Percentiles rank a stretch among this genome's conserved stretches.
These are phyloP conservation scores for Pristionchus arcanus DNA, from an alignment of 2,888 invertebrate species.

Conservation along the genomic window DNA sequence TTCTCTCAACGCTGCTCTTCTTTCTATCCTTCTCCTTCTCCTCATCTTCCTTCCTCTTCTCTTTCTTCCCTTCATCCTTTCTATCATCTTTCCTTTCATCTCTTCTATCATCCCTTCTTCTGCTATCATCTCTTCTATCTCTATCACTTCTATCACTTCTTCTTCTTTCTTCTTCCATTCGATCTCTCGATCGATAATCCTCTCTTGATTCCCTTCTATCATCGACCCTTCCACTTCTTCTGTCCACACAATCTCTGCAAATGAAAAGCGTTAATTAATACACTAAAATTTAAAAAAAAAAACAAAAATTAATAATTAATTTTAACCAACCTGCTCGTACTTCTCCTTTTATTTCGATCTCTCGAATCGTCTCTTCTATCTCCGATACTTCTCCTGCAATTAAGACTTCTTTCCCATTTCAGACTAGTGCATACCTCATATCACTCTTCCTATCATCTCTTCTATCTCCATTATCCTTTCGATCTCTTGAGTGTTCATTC, in stretches of 20 bases:
- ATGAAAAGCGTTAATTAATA: not conserved
- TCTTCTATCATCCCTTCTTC: not conserved
- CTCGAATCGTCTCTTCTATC: conserved; percentile 6
- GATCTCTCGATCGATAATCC: conserved; percentile 18
- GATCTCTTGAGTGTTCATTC: not conserved
- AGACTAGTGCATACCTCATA: not conserved
- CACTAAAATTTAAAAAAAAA: not conserved
- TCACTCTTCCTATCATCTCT: not conserved
- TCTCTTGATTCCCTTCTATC: not conserved
- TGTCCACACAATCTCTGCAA: not conserved
- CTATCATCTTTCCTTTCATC: not conserved
- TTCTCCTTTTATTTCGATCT: not conserved
- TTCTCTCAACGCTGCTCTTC: not conserved
- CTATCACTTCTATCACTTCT: not conserved
- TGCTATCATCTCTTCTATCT: conserved; percentile 7
- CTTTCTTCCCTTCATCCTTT: not conserved
- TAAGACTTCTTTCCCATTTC: not conserved
- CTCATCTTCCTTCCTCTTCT: not conserved
- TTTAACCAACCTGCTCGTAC: not conserved
- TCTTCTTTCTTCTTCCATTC: not conserved
- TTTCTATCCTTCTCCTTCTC: not conserved
- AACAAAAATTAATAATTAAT: not conserved
- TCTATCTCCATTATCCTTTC: not conserved
- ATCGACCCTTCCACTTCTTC: not conserved
- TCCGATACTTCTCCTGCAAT: not conserved